Base-by-base conservation (phyloP, 2,888 invertebrate genomes). In the Catocala nupta region DNA sequence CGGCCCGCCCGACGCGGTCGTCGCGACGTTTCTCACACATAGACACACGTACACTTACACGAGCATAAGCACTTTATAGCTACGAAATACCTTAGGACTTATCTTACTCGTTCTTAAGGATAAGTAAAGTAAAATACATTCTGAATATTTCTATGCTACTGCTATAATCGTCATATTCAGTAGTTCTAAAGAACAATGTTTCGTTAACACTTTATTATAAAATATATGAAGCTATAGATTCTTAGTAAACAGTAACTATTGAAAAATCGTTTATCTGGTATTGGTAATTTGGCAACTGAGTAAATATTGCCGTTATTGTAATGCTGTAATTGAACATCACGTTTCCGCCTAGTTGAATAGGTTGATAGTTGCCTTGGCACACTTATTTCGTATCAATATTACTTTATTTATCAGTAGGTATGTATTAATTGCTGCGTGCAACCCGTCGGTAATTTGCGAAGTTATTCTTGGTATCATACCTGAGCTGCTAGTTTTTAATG, bases 351-450 rank as follows among this genome's bases (percentile, higher is more conserved):
- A 83, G 82, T 84, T 83, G 84, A 82, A 81, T 81, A 76, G 70
- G 82, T 78, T 81, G 82, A 78, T 81, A 75, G 80, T 88, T 78
- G 83, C 93, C 93, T 93, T 93, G 93, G 89, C 93, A 91, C 75
- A 89, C 87, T 88, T 92, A 81, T 84, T 83, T 84, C 75, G 85
- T 86, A 86, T 86, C 82, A 86, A 85, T 88, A 86, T 86, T 87
- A 80, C 84, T 77, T 77, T 80, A 80, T 80, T 80, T 71, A 69
- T 63, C 55, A 65, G 45, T 12, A 55, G 63, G 7, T 12, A 12
- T 45, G 66, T 67, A 55, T 65, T 71, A 72, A 75, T 63, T 69
- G 75, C 69, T 66, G 65, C 72, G 67, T 72, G 71, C 73, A 70
- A 74, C 64, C 54, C 49, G 65, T 65, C 65, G 65, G 56, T 71